Conservation (phyloP, 1,140 invertebrate species). For the Chionoecetes opilio region DNA sequence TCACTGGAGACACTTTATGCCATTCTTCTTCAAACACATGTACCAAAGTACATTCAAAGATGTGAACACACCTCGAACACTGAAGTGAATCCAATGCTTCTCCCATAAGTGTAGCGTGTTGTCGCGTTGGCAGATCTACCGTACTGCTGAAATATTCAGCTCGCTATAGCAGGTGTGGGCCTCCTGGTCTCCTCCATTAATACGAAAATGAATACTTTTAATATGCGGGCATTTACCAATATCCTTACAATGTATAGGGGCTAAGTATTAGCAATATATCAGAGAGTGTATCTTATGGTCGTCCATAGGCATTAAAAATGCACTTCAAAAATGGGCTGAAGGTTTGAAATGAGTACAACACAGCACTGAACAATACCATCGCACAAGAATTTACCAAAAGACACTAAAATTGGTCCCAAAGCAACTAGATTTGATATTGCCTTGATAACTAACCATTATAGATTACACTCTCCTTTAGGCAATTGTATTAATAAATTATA, state of each 20-base stretch:
- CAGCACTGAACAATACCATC: conserved; percentile 74
- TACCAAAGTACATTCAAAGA: conserved; percentile 50
- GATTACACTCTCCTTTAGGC: conserved; percentile 78
- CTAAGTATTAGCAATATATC: conserved; percentile 78
- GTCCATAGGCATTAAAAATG: conserved; percentile 72
- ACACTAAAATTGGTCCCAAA: conserved; percentile 77
- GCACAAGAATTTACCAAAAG: conserved; percentile 78
- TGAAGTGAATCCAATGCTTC: conserved; percentile 43
- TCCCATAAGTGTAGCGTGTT: conserved; percentile 45
- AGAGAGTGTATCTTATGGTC: conserved; percentile 78
- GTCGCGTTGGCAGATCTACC: conserved; percentile 39
- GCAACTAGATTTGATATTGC: conserved; percentile 75
- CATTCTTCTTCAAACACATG: conserved; percentile 47
- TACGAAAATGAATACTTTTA: conserved; percentile 79
- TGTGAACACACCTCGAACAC: conserved; percentile 49
- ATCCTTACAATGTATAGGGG: conserved; percentile 79
- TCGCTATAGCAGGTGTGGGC: conserved; percentile 73
- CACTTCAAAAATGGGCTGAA: conserved; percentile 75
- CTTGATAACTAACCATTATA: conserved; percentile 75
- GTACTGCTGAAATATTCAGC: conserved; percentile 72
- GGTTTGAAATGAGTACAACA: conserved; percentile 78
- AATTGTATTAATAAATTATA: conserved; percentile 80
- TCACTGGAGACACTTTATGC: conserved; percentile 75
- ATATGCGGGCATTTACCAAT: conserved; percentile 78
- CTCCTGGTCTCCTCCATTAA: conserved; percentile 76